These are phyloP conservation scores for Neuroterus valhalla DNA, from an alignment of 1,140 invertebrate species.

Conservation along the genomic window DNA sequence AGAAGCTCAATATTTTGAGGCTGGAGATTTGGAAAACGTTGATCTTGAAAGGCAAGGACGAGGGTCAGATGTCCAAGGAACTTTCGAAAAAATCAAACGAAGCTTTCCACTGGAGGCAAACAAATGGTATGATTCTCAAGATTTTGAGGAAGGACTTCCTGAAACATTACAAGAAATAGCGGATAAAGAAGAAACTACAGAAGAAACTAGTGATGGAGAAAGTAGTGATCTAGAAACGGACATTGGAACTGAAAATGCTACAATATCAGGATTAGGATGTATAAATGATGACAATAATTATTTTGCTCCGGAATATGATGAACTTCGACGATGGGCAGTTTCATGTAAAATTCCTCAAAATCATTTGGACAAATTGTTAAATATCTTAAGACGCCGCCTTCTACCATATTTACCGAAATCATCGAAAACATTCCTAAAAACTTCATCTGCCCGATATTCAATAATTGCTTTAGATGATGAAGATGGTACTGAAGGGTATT, in stretches of 20 bases:
- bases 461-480: conserved; percentile 37
- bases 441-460: conserved; percentile 25
- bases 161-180: background rate
- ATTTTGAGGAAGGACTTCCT: background rate
- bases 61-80: too few relatives aligned
- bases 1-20: too few relatives aligned
- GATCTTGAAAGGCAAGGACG: too few relatives aligned
- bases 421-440: conserved; percentile 38
- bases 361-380: conserved; percentile 20
- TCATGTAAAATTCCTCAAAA: conserved; percentile 2
- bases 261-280: background rate
- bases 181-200: background rate
- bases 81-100: too few relatives aligned
- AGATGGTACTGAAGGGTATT: conserved; percentile 14
- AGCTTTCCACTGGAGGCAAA: too few relatives aligned
- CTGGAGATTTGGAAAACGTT: too few relatives aligned
- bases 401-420: conserved; percentile 33
- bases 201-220: background rate
- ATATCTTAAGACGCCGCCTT: conserved; percentile 33
- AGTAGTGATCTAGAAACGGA: too few relatives aligned
- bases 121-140: background rate
- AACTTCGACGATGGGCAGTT: conserved; percentile 4
- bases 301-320: conserved; percentile 1
- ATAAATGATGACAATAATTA: background rate
- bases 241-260: background rate